Evolutionary conservation across 1,140 invertebrate species (phyloP), one percentile per base, ranked within the genome.

Genomic region (Brachionus rotundiformis): DNA sequence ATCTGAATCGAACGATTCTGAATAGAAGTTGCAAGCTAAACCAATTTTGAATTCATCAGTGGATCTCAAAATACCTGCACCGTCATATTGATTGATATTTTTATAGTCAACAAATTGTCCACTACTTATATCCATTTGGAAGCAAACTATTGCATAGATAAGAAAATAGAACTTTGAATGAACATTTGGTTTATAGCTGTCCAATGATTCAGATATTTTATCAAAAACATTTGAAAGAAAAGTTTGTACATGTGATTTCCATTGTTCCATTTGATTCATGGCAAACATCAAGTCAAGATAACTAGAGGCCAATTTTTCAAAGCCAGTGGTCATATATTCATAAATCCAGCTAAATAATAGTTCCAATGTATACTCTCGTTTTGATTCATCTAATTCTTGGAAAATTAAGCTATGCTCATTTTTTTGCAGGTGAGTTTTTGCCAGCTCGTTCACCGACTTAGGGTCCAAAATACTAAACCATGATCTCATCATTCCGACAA

Each of bases 31-130:
- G 5, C 44, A 44, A 8, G 19, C 41, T 3, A 73, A 23, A 19
- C 68, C 68, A 25, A 73, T 73, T 25, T 73, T 73, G 39, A 47
- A 73, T 6, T 73, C 11, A 11, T 44, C 23, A 4, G 36, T 73
- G 8, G 68, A 73, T 7, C 68, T 19, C 23, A 73, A 31, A 13
- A 73, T 41, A 13, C 68, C 68, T 7, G 68, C 68, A 29, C 68
- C 68, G 44, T 73, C 68, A 11, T 73, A 73, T 19, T 41, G 41
- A 44, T 39, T 73, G 3, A 6, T 27, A 41, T 47, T 44, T 44
- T 73, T 73, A 73, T 44, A 73, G 41, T 73, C 68, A 41, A 73
- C 41, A 36, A 36, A 73, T 47, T 73, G 68, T 5, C 68, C 68
- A 11, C 19, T 41, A 25, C 36, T 44, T 19, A 73, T 73, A 13